Evolutionary conservation across 2,797 vertebrate genomes (phyloP).

Genomic region (Poecilia gillii): DNA sequence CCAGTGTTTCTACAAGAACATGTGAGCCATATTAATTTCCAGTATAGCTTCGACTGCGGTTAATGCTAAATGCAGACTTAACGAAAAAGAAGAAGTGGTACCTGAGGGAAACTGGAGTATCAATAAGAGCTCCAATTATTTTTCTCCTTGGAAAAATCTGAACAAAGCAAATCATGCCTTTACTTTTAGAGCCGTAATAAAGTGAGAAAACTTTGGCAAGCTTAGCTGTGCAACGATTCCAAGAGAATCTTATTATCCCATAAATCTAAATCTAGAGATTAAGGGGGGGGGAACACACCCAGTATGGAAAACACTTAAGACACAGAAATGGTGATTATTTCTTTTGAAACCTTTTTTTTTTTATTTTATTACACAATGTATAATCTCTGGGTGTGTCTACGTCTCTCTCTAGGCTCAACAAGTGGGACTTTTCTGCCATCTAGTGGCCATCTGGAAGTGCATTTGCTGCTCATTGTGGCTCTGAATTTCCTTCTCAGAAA

Average conservation of each 20-base stretch:
- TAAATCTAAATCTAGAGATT: constrained; percentile 52
- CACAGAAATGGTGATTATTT: constrained; percentile 36
- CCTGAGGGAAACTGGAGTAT: constrained; percentile 42
- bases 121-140: constrained; percentile 45
- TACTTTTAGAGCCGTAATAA: constrained; percentile 44
- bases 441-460: constrained; percentile 44
- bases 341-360: constrained; percentile 42
- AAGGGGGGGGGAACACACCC: constrained; percentile 13
- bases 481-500: background rate
- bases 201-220: constrained; percentile 27
- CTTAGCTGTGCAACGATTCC: constrained; percentile 31
- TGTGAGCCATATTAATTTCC: constrained; percentile 64
- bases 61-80: constrained; percentile 52
- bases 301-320: constrained; percentile 39
- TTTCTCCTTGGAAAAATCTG: constrained; percentile 38
- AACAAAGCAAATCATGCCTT: constrained; percentile 56
- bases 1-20: constrained; percentile 52
- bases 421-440: constrained; percentile 52
- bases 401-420: background rate
- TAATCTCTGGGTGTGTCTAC: background rate
- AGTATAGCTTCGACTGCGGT: constrained; percentile 45
- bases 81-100: constrained; percentile 59
- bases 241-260: constrained; percentile 37
- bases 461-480: constrained; percentile 3
- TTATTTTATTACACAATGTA: constrained; percentile 24